These are phyloP conservation scores for Pelochelys cantorii DNA, from an alignment of 2,797 vertebrate genomes.

Conservation along the genomic window DNA sequence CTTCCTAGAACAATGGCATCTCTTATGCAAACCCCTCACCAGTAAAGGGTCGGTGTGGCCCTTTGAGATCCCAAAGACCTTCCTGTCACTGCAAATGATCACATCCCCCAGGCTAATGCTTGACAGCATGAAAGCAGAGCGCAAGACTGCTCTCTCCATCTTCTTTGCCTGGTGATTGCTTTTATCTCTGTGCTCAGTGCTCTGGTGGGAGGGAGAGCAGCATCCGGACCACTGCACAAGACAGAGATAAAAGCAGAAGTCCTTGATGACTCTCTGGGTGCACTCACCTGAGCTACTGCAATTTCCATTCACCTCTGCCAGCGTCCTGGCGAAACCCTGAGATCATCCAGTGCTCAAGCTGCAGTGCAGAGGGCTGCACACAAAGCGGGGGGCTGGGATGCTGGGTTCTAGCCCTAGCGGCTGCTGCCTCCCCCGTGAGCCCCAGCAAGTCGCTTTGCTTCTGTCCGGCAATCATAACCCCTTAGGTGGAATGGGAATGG, in stretches of 20 bases:
- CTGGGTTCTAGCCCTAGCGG: neutral
- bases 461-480: neutral
- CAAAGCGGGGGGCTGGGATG: rapidly evolving
- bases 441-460: neutral
- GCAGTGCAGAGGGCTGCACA: rapidly evolving
- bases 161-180: too few species aligned
- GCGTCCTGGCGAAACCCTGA: neutral
- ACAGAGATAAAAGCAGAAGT: neutral
- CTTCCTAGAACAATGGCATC: rapidly evolving
- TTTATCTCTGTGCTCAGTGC: too few species aligned
- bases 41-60: neutral
- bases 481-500: neutral
- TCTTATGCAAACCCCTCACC: neutral
- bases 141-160: too few species aligned
- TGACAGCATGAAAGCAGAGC: neutral
- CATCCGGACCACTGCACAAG: neutral
- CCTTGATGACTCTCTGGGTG: rapidly evolving
- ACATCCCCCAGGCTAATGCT: neutral
- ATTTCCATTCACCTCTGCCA: neutral
- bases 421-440: neutral
- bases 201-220: too few species aligned
- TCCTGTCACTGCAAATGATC: rapidly evolving
- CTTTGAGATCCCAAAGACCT: neutral
- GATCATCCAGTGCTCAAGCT: neutral
- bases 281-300: neutral